Percentiles rank a stretch among this genome's conserved stretches.
Evolutionary conservation across 92 coral and sea anemone species (phyloP).

Genomic region (Palythoa caribaeorum): DNA sequence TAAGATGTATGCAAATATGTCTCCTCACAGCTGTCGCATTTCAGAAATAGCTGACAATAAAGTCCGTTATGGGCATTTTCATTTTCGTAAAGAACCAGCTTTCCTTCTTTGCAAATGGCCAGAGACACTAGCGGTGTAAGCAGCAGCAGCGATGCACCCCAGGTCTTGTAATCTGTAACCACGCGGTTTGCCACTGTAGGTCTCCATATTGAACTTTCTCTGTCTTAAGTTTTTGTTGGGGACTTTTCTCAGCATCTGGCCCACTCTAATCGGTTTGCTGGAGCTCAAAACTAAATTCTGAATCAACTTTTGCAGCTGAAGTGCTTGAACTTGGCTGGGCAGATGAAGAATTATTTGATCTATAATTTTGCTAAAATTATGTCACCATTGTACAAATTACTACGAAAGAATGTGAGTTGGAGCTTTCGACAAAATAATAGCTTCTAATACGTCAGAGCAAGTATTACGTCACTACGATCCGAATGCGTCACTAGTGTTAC

Average conservation of each 20-base stretch:
- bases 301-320: too few relatives aligned
- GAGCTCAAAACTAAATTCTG: neutral
- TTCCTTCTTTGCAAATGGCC: conserved; percentile 20
- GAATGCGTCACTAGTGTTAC: too few relatives aligned
- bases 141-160: conserved; percentile 32
- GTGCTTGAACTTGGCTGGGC: too few relatives aligned
- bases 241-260: neutral
- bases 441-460: too few relatives aligned
- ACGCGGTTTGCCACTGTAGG: conserved; percentile 26
- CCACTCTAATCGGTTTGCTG: conserved; percentile 18
- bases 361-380: too few relatives aligned
- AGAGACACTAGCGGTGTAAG: neutral
- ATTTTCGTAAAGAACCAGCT: conserved; percentile 12
- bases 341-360: too few relatives aligned
- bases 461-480: too few relatives aligned
- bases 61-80: conserved; percentile 20
- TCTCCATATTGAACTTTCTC: conserved; percentile 2
- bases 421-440: too few relatives aligned
- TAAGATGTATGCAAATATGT: conserved; percentile 33
- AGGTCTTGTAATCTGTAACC: conserved; percentile 40
- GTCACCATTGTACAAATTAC: too few relatives aligned
- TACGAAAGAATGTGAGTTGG: too few relatives aligned
- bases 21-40: conserved; percentile 23
- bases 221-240: neutral
- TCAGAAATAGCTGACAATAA: conserved; percentile 19